A percentile compares a stretch with the other conserved stretches of the same genome.
phyloP scores from a whole-genome alignment of 2,797 vertebrate species.

The Clarias pachynema region DNA sequence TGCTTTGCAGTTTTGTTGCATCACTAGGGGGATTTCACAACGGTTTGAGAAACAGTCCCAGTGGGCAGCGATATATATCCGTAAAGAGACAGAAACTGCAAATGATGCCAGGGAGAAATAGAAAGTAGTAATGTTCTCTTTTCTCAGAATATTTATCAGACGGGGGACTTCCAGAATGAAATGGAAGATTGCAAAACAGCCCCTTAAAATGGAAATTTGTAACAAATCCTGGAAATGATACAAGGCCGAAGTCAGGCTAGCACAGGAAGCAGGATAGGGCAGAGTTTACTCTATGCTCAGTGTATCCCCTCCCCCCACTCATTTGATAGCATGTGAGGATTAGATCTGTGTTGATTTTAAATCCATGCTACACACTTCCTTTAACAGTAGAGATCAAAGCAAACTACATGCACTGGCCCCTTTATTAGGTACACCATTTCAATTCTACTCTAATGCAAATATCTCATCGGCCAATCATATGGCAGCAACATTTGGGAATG shows the following conservation, averaged over 20 bases:
- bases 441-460: too few relatives aligned
- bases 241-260: slow-evolving; percentile 34
- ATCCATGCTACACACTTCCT: background rate
- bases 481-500: too few relatives aligned
- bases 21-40: slow-evolving; percentile 48
- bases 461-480: too few relatives aligned
- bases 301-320: slow-evolving; percentile 4
- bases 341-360: slow-evolving; percentile 12
- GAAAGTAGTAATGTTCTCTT: slow-evolving; percentile 1
- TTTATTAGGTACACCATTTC: too few relatives aligned
- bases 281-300: slow-evolving; percentile 16
- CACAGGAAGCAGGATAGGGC: slow-evolving; percentile 55
- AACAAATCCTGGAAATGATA: slow-evolving; percentile 65
- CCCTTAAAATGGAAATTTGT: slow-evolving; percentile 58
- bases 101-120: background rate
- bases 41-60: background rate
- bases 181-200: slow-evolving; percentile 50
- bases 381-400: slow-evolving; percentile 10
- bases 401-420: background rate
- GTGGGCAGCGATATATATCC: slow-evolving; percentile 20
- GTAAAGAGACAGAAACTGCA: background rate
- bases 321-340: slow-evolving; percentile 12
- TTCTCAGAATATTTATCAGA: slow-evolving; percentile 5
- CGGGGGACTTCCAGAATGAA: slow-evolving; percentile 46
- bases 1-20: slow-evolving; percentile 39